A percentile compares a stretch with the other conserved stretches of the same genome.
phyloP scores from a whole-genome alignment of 1,140 invertebrate species.

The Drosophila lini region DNA sequence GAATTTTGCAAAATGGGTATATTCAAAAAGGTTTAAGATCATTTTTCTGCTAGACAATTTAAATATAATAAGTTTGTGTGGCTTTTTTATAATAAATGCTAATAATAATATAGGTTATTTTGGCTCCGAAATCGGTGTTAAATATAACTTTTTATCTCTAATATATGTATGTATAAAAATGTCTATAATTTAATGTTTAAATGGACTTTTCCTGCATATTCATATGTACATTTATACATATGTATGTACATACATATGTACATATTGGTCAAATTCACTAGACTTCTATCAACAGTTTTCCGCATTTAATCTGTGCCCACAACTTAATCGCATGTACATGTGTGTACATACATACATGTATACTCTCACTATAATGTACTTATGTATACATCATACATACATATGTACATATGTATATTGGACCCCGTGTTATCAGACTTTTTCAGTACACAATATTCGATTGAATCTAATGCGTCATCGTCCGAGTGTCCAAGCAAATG shows the following conservation, averaged over 20 bases:
- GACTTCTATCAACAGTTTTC: conserved; percentile 12
- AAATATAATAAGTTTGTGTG: too few relatives aligned
- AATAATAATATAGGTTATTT: too few relatives aligned
- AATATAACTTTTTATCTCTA: not conserved
- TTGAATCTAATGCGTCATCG: conserved; percentile 48
- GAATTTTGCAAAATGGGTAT: not conserved
- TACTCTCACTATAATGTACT: conserved; percentile 10
- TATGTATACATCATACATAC: not conserved
- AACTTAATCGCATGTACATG: conserved; percentile 8
- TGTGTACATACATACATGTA: not conserved
- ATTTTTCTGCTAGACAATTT: not conserved
- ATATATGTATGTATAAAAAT: too few relatives aligned
- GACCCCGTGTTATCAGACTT: conserved; percentile 29
- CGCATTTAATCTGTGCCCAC: conserved; percentile 24
- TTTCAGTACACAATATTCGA: conserved; percentile 34
- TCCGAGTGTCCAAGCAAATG: conserved; percentile 9
- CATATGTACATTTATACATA: not conserved
- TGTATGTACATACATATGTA: not conserved
- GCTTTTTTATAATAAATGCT: too few relatives aligned
- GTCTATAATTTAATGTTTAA: not conserved
- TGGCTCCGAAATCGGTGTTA: not conserved
- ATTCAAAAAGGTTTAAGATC: not conserved
- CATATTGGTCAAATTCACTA: not conserved
- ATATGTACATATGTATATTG: conserved; percentile 10
- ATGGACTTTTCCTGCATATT: not conserved